Percentiles rank a stretch among this genome's conserved stretches.
These are phyloP conservation scores for Subacronicta megacephala DNA, from an alignment of 2,888 invertebrate species.

Conservation along the genomic window DNA sequence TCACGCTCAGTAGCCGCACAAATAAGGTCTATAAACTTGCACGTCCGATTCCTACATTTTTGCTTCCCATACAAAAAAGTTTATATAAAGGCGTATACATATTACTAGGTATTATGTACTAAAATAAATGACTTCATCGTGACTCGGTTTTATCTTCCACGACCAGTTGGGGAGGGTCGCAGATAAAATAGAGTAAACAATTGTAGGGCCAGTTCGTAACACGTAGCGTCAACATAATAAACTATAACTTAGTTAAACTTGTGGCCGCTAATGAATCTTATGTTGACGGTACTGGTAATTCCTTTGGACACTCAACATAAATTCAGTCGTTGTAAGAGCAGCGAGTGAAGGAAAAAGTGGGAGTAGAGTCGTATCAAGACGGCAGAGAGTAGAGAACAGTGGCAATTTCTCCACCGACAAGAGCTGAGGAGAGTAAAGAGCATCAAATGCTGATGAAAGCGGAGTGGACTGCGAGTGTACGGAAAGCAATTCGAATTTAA, in stretches of 20 bases:
- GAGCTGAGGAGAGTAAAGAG: too few species aligned
- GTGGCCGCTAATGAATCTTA: conserved; percentile 71
- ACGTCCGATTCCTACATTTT: not conserved
- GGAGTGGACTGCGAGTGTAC: too few species aligned
- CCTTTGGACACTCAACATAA: conserved; percentile 7
- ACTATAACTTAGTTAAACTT: conserved; percentile 65
- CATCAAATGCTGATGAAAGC: too few species aligned
- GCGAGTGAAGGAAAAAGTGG: too few species aligned
- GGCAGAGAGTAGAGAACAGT: too few species aligned
- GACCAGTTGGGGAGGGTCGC: conserved; percentile 24
- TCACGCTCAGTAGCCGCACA: too few species aligned
- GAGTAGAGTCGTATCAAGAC: too few species aligned
- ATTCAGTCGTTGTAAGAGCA: not conserved
- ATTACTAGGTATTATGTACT: conserved; percentile 6
- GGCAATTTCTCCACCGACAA: too few species aligned
- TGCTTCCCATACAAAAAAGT: not conserved
- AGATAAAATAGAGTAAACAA: conserved; percentile 54
- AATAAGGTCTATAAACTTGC: too few species aligned
- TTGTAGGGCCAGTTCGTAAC: conserved; percentile 53
- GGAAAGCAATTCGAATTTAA: too few species aligned
- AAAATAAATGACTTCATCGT: conserved; percentile 37
- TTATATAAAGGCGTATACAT: not conserved
- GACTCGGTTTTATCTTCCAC: conserved; percentile 30
- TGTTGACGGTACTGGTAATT: conserved; percentile 25
- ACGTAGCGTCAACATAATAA: conserved; percentile 65